Evolutionary conservation across 2,888 invertebrate species (phyloP), one percentile per base, ranked within the genome.

Genomic region (Abscondita cerata): DNA sequence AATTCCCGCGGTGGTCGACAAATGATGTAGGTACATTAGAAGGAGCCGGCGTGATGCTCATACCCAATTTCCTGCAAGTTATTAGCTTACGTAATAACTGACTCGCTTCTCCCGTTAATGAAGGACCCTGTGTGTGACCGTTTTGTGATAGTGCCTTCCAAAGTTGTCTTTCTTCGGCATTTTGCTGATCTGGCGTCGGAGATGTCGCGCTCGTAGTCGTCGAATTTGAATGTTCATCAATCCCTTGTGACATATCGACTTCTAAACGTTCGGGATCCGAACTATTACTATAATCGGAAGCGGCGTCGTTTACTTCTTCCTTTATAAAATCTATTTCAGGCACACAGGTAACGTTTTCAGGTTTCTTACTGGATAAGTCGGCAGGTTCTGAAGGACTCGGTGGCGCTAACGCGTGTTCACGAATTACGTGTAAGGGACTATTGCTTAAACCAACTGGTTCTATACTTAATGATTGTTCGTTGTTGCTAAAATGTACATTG

Each of bases 221-320:
- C 9, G 80, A 79, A 52, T 79, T 78, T 20, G 78, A 80, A 52
- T 78, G 75, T 25, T 81, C 80, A 63, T 81, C 81, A 1, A 12
- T 41, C 1, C 80, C 81, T 73, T 82, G 82, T 33, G 82, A 82
- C 77, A 88, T 87, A 77, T 90, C 90, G 79, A 90, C 90, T 73
- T 90, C 90, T 71, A 91, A 80, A 71, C 90, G 82, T 70, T 89
- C 90, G 1, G 89, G 89, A 81, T 92, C 91, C 0, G 91, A 90
- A 68, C 88, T 88, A 75, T 87, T 88, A 76, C 89, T 89, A 76
- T 86, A 89, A 67, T 86, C 76, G 1, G 79, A 79, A 25, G 73
- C 72, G 38, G 73, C 74, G 70, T 76, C 75, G 65, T 74, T 73
- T 41, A 72, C 68, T 64, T 78, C 79, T 56, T 79, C 78, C 56